Conservation (phyloP, 2,797 vertebrate species). For the Enteromius mattozi region DNA sequence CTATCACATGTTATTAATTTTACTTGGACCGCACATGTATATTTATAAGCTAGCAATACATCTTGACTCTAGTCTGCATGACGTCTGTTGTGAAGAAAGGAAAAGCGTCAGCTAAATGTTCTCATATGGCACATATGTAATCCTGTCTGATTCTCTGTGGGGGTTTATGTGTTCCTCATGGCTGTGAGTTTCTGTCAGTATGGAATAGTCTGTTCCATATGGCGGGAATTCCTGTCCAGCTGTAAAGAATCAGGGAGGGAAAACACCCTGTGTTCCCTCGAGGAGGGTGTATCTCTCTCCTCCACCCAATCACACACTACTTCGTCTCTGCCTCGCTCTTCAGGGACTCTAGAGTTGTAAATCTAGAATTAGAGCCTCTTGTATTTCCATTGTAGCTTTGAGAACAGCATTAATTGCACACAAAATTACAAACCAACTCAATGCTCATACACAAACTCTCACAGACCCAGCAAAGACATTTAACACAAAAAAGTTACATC, state of each 20-base stretch:
- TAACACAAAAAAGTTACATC: neutral
- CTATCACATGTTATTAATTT: neutral
- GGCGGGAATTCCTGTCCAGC: constrained; percentile 60
- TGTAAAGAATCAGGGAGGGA: constrained; percentile 47
- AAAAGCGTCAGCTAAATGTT: constrained; percentile 1
- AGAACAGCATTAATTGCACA: constrained; percentile 9
- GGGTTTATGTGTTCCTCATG: constrained; percentile 1
- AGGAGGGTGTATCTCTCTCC: constrained; percentile 45
- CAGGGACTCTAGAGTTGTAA: constrained; percentile 13
- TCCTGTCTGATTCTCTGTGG: neutral
- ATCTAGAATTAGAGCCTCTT: neutral
- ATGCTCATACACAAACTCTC: constrained; percentile 13
- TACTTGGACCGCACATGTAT: neutral
- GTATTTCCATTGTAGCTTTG: constrained; percentile 4
- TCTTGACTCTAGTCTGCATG: neutral
- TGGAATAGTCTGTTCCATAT: constrained; percentile 54
- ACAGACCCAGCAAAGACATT: neutral
- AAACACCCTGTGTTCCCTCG: constrained; percentile 51
- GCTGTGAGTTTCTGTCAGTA: constrained; percentile 34
- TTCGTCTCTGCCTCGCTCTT: neutral
- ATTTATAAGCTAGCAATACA: neutral
- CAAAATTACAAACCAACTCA: neutral
- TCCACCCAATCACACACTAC: constrained; percentile 28
- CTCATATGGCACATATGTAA: constrained; percentile 7
- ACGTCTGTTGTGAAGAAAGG: constrained; percentile 4